These are phyloP conservation scores for Cheirogaleus major DNA, from an alignment of 2,797 vertebrate species.

Conservation along the genomic window DNA sequence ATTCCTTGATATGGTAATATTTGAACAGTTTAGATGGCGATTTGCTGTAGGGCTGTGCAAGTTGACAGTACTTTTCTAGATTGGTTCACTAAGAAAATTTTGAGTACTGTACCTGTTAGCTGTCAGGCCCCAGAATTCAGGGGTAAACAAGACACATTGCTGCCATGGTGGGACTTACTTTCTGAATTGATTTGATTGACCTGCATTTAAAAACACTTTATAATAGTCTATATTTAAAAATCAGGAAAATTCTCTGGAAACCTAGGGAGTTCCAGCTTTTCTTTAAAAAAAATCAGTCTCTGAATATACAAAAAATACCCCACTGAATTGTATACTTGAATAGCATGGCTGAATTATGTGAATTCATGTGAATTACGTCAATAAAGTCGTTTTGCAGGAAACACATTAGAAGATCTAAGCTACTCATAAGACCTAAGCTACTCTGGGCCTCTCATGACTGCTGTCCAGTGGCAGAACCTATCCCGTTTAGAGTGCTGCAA, in stretches of 20 bases:
- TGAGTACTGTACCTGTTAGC: neutral
- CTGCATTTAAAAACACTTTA: constrained; percentile 21
- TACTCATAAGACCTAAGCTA: neutral
- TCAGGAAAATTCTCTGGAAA: neutral
- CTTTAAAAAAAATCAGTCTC: neutral
- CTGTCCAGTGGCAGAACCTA: neutral
- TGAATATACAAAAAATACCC: neutral
- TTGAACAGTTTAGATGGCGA: neutral
- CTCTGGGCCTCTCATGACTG: neutral
- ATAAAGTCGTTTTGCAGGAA: neutral
- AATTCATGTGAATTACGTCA: neutral
- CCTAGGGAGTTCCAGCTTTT: neutral
- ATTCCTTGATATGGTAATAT: neutral
- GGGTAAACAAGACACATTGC: neutral
- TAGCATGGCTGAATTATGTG: neutral
- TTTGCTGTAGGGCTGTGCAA: neutral
- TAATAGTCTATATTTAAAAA: constrained; percentile 16
- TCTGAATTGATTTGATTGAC: neutral
- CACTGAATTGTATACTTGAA: neutral
- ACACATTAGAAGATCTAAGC: neutral
- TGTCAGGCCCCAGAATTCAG: neutral
- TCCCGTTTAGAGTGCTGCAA: neutral
- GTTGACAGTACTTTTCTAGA: neutral
- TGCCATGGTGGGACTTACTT: neutral
- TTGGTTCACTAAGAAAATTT: neutral